Evolutionary conservation across 2,113 vertebrate species (phyloP).

Genomic region (Sander lucioperca): DNA sequence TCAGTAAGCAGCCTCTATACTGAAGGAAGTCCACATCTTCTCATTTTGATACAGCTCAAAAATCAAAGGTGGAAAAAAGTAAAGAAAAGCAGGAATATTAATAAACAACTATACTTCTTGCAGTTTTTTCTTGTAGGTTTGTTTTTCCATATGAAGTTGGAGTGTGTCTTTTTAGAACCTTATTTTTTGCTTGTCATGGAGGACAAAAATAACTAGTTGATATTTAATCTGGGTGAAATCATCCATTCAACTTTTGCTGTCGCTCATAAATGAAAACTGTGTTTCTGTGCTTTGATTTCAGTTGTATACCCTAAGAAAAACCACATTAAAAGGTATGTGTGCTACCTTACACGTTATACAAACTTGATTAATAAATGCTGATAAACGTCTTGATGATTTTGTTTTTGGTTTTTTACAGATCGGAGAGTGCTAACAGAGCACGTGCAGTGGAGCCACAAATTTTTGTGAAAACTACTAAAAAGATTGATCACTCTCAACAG

Average conservation of each 20-base stretch:
- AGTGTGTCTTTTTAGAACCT: not conserved
- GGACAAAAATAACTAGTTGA: not conserved
- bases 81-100: no score
- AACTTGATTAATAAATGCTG: not conserved
- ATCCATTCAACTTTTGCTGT: not conserved
- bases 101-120: no score
- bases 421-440: not conserved
- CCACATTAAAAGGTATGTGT: conserved; percentile 40
- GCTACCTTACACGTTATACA: not conserved
- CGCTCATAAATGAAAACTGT: not conserved
- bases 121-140: not conserved
- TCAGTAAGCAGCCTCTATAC: not conserved
- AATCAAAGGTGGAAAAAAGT: not conserved
- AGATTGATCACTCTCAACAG: not conserved
- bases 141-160: not conserved
- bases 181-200: not conserved
- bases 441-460: not conserved
- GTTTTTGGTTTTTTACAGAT: conserved; percentile 1
- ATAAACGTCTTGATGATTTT: not conserved
- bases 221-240: not conserved
- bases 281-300: conserved; percentile 36
- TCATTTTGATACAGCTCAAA: not conserved
- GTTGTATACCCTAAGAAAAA: not conserved
- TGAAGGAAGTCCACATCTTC: no score
- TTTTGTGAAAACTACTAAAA: not conserved